Conservation (phyloP, 1,140 invertebrate genomes). For the Leptinotarsa defecta region DNA sequence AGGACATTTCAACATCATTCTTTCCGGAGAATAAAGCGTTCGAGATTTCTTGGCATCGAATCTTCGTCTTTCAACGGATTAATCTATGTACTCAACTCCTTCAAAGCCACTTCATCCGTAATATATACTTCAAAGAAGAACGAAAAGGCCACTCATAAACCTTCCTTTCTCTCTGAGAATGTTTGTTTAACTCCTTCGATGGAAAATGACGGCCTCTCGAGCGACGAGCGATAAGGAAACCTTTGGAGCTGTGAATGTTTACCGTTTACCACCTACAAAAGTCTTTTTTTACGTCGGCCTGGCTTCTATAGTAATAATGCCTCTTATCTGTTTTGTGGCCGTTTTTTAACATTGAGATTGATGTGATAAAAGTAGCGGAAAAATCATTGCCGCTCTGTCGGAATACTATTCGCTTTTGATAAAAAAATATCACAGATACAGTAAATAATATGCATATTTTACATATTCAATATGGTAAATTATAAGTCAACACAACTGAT, state of each 20-base stretch:
- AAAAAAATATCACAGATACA: too few species aligned
- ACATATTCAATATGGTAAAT: too few species aligned
- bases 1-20: too few species aligned
- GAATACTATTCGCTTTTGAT: not conserved
- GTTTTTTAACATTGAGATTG: not conserved
- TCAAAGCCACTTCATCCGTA: not conserved
- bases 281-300: not conserved
- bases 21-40: too few species aligned
- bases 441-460: too few species aligned
- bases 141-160: not conserved
- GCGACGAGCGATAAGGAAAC: not conserved
- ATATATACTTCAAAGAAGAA: not conserved
- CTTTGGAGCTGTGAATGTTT: constrained; percentile 5
- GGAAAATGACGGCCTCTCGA: not conserved
- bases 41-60: too few species aligned
- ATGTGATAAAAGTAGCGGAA: not conserved
- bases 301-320: not conserved
- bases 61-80: too few species aligned
- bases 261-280: constrained; percentile 3
- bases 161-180: not conserved
- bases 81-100: not conserved
- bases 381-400: not conserved
- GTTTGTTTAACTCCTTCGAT: not conserved
- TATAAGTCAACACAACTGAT: too few species aligned
- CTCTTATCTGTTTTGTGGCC: not conserved